Conservation (phyloP, 2,113 vertebrate genomes). For the Ciconia boyciana region DNA sequence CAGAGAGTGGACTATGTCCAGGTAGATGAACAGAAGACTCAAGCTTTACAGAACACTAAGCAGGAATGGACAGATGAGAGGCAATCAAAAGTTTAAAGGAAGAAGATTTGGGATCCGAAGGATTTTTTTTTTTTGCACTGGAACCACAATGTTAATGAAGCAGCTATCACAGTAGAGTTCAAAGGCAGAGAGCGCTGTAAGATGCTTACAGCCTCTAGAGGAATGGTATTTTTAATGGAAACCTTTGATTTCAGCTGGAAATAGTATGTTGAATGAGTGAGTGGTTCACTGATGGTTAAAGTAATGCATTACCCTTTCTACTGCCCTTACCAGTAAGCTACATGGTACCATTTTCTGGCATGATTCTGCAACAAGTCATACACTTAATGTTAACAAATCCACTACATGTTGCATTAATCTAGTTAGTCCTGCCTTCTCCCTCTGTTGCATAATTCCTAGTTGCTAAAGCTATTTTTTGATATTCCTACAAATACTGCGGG, state of each 20-base stretch:
- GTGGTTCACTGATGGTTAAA: not conserved
- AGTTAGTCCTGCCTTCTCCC: not conserved
- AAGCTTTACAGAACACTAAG: constrained; percentile 92
- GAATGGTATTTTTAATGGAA: not conserved
- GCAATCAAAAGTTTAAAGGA: constrained; percentile 86
- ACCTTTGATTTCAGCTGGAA: constrained; percentile 30
- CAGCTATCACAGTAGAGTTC: constrained; percentile 26
- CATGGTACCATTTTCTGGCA: constrained; percentile 59
- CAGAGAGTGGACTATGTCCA: constrained; percentile 94
- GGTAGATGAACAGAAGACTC: constrained; percentile 97
- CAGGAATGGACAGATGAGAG: constrained; percentile 94
- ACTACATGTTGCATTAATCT: constrained; percentile 54
- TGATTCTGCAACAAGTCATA: not conserved
- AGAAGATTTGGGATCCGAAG: not conserved
- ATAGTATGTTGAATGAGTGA: not conserved
- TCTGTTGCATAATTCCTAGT: constrained; percentile 39
- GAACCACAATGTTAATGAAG: constrained; percentile 31
- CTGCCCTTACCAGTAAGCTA: constrained; percentile 26
- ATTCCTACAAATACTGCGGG: constrained; percentile 16
- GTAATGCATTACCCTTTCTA: constrained; percentile 8
- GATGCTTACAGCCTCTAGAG: not conserved
- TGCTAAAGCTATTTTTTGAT: constrained; percentile 48
- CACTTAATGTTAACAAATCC: constrained; percentile 50
- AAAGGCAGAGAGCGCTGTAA: not conserved
- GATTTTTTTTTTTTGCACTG: constrained; percentile 44